Evolutionary conservation across 2,113 vertebrate genomes (phyloP).

Genomic region (Siniperca chuatsi): DNA sequence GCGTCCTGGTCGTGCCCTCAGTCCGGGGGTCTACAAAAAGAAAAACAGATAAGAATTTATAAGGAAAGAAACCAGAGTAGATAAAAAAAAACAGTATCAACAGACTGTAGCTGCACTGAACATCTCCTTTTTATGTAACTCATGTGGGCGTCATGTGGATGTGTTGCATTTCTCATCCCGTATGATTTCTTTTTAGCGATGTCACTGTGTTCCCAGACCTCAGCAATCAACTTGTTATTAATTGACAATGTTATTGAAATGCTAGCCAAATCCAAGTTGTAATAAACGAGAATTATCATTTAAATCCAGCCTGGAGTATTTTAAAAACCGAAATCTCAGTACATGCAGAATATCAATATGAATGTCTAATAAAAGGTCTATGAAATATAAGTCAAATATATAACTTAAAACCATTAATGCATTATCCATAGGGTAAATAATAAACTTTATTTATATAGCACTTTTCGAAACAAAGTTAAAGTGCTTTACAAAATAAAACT

Average conservation of each 20-base stretch:
- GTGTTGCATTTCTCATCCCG: not conserved
- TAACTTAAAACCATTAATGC: not conserved
- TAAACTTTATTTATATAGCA: too few relatives aligned
- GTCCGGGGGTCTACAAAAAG: slow-evolving; percentile 89
- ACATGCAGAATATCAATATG: not conserved
- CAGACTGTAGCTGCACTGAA: not conserved
- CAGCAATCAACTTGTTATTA: not conserved
- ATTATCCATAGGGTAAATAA: not conserved
- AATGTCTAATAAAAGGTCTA: not conserved
- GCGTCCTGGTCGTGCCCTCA: slow-evolving; percentile 88
- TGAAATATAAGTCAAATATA: not conserved
- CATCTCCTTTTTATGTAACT: not conserved
- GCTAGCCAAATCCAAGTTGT: not conserved
- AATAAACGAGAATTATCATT: not conserved
- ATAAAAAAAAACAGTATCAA: not conserved
- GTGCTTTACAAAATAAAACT: too few relatives aligned
- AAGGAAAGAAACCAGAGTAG: not conserved
- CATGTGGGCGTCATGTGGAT: not conserved
- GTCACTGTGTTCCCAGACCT: not conserved
- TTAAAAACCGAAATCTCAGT: not conserved
- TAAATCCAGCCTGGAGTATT: not conserved
- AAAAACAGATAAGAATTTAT: not conserved
- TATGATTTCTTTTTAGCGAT: not conserved
- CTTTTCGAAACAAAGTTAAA: too few relatives aligned
- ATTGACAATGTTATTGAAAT: not conserved